Evolutionary conservation across 2,888 invertebrate species (phyloP), one percentile per base, ranked within the genome.

Genomic region (Erpobdella octoculata): DNA sequence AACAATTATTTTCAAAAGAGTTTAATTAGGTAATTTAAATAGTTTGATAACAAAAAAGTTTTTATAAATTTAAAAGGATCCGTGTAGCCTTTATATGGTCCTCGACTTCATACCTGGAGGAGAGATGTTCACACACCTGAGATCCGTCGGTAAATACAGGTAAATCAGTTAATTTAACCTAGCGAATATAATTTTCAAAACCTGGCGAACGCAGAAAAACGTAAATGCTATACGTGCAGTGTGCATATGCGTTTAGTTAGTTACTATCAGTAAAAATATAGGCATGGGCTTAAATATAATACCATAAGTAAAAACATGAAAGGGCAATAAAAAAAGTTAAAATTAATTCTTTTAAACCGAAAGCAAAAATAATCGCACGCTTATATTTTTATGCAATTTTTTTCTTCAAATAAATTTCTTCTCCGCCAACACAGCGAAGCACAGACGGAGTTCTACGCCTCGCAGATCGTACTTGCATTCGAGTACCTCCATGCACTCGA

Each of bases 61-160:
- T n/a, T n/a, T n/a, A n/a, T n/a, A n/a, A n/a, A n/a, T 53, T 9
- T 5, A 53, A 62, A 81, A 87, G 87, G 97, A 98, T 87, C 96
- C 96, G 88, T 95, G 96, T 78, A 97, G 97, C 87, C 88, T 98
- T 80, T 98, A 98, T 86, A 97, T 98, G 97, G 95, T 98, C 79
- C 88, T 98, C 83, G 97, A 98, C 86, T 98, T 97, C 85, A 95
- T 98, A 77, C 93, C 95, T 66, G 98, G 97, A 28, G 97, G 97
- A 76, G 98, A 98, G 86, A 97, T 98, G 97, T 98, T 98, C 86
- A 97, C 97, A 73, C 97, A 98, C 86, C 87, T 98, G 79, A 89
- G 98, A 78, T 93, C 96, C 86, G 94, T 96, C 79, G 96, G 96
- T 76, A 89, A 94, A 78, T 95, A 95, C 83, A 86, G 86, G 86